These are phyloP conservation scores for Apeira syringaria DNA, from an alignment of 2,888 invertebrate genomes.

Conservation along the genomic window DNA sequence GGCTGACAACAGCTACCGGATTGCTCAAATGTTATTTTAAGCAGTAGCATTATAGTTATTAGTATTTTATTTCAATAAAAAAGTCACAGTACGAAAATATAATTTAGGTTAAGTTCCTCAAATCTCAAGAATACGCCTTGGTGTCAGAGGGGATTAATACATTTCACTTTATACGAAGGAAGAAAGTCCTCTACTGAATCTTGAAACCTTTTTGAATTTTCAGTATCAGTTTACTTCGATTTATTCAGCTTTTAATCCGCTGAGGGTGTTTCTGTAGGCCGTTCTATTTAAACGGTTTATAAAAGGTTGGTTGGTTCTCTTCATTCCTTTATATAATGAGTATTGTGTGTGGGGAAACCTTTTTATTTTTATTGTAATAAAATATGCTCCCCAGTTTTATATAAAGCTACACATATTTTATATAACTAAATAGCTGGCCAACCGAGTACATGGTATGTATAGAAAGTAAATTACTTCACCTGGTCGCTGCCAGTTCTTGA, in stretches of 20 bases:
- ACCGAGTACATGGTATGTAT: too few species aligned
- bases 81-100: too few species aligned
- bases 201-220: slow-evolving; percentile 9
- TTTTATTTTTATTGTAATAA: slow-evolving; percentile 5
- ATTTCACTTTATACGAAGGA: slow-evolving; percentile 3
- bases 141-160: slow-evolving; percentile 3
- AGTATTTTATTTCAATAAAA: too few species aligned
- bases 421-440: too few species aligned
- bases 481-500: too few species aligned
- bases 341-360: slow-evolving; percentile 1
- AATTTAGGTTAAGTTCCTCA: too few species aligned
- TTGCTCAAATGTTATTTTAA: too few species aligned
- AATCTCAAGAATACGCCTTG: not conserved
- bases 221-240: slow-evolving; percentile 2
- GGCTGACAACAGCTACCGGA: too few species aligned
- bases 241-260: slow-evolving; percentile 7
- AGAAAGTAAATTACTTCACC: too few species aligned
- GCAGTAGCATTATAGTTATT: too few species aligned
- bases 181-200: slow-evolving; percentile 1
- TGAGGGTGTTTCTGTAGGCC: slow-evolving; percentile 1
- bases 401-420: not conserved
- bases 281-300: slow-evolving; percentile 13
- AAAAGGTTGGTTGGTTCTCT: slow-evolving; percentile 13
- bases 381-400: slow-evolving; percentile 1
- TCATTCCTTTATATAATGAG: slow-evolving; percentile 1